These are phyloP conservation scores for Lymantria dispar DNA, from an alignment of 2,888 invertebrate species.

Conservation along the genomic window DNA sequence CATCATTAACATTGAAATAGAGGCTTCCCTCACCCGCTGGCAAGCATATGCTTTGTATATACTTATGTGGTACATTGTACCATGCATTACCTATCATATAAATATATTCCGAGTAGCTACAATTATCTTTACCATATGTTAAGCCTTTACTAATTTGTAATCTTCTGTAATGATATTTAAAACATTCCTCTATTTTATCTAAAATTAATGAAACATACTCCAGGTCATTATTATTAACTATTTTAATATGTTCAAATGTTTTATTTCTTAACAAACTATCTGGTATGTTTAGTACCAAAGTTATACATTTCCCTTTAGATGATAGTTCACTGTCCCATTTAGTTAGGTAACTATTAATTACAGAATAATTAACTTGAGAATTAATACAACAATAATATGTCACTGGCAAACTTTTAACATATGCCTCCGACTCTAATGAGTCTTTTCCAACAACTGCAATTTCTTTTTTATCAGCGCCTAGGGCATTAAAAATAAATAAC, in stretches of 20 bases:
- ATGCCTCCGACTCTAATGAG: conserved; percentile 20
- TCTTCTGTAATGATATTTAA: conserved; percentile 47
- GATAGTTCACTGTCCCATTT: conserved; percentile 40
- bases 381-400: conserved; percentile 35
- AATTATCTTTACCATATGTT: conserved; percentile 30
- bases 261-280: conserved; percentile 24
- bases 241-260: conserved; percentile 35
- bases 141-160: conserved; percentile 40
- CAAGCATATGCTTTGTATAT: conserved; percentile 31
- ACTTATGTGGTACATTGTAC: conserved; percentile 37
- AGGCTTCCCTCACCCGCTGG: conserved; percentile 36
- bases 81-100: conserved; percentile 45
- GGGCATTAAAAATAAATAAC: conserved; percentile 34
- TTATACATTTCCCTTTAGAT: conserved; percentile 25
- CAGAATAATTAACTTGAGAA: conserved; percentile 31
- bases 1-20: conserved; percentile 30
- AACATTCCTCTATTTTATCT: conserved; percentile 38
- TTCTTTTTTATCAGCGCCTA: conserved; percentile 38
- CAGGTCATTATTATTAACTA: conserved; percentile 27
- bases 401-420: conserved; percentile 37
- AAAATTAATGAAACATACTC: conserved; percentile 31
- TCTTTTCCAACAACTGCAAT: conserved; percentile 39
- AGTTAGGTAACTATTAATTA: conserved; percentile 32
- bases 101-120: conserved; percentile 33
- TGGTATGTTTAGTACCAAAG: conserved; percentile 36